These are phyloP conservation scores for Coccyzus lansbergi DNA, from an alignment of 2,797 vertebrate species.

Conservation along the genomic window DNA sequence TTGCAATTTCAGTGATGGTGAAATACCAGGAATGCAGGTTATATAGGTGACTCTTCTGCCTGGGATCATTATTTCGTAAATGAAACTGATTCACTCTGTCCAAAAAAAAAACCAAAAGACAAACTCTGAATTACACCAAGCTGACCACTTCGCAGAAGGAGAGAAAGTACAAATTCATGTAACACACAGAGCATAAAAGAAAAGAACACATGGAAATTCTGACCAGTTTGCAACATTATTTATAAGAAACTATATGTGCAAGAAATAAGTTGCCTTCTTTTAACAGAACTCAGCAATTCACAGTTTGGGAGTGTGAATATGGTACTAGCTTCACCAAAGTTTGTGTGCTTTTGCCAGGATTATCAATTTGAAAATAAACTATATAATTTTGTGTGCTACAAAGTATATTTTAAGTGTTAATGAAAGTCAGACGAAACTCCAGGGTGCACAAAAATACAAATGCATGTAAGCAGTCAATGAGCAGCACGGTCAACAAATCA, in stretches of 20 bases:
- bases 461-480: background rate
- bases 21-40: background rate
- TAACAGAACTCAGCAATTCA: background rate
- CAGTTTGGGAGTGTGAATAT: background rate
- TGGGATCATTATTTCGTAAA: background rate
- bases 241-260: background rate
- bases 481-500: background rate
- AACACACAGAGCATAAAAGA: background rate
- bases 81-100: background rate
- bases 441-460: background rate
- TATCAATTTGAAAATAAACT: background rate
- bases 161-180: background rate
- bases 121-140: accelerated
- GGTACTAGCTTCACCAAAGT: background rate
- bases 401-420: background rate
- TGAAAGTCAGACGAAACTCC: background rate
- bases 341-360: background rate
- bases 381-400: background rate
- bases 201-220: background rate
- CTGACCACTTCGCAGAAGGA: background rate
- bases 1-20: background rate
- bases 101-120: too few species aligned
- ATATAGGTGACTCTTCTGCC: background rate
- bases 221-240: background rate
- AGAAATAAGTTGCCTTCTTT: background rate